Percentiles rank a stretch among this genome's conserved stretches.
Evolutionary conservation across 2,797 vertebrate species (phyloP).

Genomic region (Sebastiscus tertius): DNA sequence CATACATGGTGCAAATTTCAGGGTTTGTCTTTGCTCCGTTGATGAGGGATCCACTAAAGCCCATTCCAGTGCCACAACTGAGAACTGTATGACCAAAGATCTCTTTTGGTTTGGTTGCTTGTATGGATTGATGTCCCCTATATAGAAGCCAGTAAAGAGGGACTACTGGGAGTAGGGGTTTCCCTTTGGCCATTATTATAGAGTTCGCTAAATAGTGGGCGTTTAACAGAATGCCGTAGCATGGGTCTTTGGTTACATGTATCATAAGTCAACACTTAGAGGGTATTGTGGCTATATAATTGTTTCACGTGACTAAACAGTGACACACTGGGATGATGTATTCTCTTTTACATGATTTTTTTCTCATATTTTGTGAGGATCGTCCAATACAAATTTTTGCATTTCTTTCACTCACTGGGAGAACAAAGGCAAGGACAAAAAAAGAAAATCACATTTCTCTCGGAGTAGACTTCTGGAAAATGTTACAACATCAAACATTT

Average conservation of each 20-base stretch:
- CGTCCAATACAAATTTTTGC: neutral
- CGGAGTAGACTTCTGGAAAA: slow-evolving; percentile 24
- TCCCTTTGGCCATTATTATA: slow-evolving; percentile 54
- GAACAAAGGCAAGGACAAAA: neutral
- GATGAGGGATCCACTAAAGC: slow-evolving; percentile 51
- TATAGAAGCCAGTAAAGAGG: slow-evolving; percentile 49
- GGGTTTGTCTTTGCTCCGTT: slow-evolving; percentile 47
- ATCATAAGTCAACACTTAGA: slow-evolving; percentile 34
- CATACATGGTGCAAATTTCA: slow-evolving; percentile 63
- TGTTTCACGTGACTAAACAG: slow-evolving; percentile 24
- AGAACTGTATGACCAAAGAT: slow-evolving; percentile 43
- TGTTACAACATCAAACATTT: slow-evolving; percentile 32
- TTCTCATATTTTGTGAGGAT: neutral
- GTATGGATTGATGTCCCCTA: slow-evolving; percentile 48
- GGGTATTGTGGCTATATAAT: slow-evolving; percentile 17
- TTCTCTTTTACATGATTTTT: neutral
- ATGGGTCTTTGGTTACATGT: slow-evolving; percentile 26
- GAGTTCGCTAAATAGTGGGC: slow-evolving; percentile 40
- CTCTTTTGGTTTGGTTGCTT: slow-evolving; percentile 52
- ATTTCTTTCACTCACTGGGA: neutral
- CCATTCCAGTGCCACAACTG: slow-evolving; percentile 61
- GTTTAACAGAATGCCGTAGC: slow-evolving; percentile 21
- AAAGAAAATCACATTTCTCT: neutral
- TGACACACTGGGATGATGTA: slow-evolving; percentile 1
- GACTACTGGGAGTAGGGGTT: slow-evolving; percentile 29